These are phyloP conservation scores for Thalassoma bifasciatum DNA, from an alignment of 2,113 vertebrate genomes.

Conservation along the genomic window DNA sequence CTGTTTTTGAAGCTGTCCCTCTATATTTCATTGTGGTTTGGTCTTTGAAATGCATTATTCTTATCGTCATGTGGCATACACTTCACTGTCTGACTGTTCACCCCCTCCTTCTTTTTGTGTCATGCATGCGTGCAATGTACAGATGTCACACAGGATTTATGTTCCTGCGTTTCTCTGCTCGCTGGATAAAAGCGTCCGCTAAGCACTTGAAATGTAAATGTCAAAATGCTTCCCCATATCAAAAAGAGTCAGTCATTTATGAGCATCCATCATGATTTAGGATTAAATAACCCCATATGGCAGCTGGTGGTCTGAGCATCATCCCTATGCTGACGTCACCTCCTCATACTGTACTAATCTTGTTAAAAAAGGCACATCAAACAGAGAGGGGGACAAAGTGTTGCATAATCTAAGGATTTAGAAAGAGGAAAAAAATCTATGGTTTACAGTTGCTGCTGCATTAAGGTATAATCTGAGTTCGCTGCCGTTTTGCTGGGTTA, in stretches of 20 bases:
- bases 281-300: conserved; percentile 26
- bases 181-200: conserved; percentile 22
- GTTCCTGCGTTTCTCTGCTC: neutral
- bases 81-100: neutral
- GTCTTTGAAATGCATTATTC: neutral
- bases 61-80: neutral
- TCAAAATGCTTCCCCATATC: conserved; percentile 6
- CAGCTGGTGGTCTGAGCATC: neutral
- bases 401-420: conserved; percentile 32
- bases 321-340: conserved; percentile 5
- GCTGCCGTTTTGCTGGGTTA: conserved; percentile 8
- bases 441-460: conserved; percentile 22
- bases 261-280: conserved; percentile 37
- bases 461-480: conserved; percentile 35
- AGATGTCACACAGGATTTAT: conserved; percentile 20
- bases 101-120: neutral
- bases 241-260: conserved; percentile 11
- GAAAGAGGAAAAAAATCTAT: conserved; percentile 9
- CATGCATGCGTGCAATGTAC: neutral
- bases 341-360: conserved; percentile 22
- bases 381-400: conserved; percentile 2
- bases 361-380: conserved; percentile 7
- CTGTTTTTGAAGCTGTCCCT: too few species aligned
- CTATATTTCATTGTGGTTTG: neutral
- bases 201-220: conserved; percentile 12